Percentiles rank a stretch among this genome's conserved stretches.
Evolutionary conservation across 1,140 invertebrate species (phyloP).

Genomic region (Drosophila nigromelanica): DNA sequence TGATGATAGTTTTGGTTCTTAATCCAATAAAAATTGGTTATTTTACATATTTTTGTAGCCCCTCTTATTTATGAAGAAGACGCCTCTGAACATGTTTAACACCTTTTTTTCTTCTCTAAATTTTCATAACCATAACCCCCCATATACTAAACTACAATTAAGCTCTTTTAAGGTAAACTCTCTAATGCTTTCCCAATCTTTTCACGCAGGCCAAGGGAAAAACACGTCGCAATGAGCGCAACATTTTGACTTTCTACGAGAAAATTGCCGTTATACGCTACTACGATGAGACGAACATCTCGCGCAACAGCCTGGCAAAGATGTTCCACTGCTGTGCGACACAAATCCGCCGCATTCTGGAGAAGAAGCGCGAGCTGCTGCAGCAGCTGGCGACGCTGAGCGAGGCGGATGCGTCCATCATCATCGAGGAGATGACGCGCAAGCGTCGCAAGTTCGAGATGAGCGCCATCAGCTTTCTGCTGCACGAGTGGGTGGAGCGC

Average conservation of each 20-base stretch:
- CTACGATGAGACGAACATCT: conserved; percentile 79
- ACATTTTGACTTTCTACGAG: conserved; percentile 80
- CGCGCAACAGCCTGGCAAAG: conserved; percentile 75
- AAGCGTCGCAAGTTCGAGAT: conserved; percentile 81
- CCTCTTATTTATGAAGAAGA: background rate
- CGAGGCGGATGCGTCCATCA: conserved; percentile 73
- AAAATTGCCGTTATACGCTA: conserved; percentile 81
- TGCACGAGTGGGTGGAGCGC: conserved; percentile 77
- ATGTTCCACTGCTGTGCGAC: conserved; percentile 81
- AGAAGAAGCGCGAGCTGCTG: conserved; percentile 72
- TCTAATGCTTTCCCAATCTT: background rate
- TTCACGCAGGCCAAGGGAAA: conserved; percentile 41
- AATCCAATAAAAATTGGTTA: no score
- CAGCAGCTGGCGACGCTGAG: conserved; percentile 74
- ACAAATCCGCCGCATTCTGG: conserved; percentile 80
- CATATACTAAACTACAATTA: no score
- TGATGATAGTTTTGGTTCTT: no score
- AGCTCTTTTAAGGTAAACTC: no score
- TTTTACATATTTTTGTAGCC: no score
- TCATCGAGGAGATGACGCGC: conserved; percentile 80
- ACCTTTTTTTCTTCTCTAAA: conserved; percentile 2
- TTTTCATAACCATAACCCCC: no score
- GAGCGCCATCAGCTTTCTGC: conserved; percentile 77
- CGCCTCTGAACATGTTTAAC: background rate
- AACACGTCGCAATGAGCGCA: conserved; percentile 78